These are phyloP conservation scores for Perca flavescens DNA, from an alignment of 2,113 vertebrate genomes.

Conservation along the genomic window DNA sequence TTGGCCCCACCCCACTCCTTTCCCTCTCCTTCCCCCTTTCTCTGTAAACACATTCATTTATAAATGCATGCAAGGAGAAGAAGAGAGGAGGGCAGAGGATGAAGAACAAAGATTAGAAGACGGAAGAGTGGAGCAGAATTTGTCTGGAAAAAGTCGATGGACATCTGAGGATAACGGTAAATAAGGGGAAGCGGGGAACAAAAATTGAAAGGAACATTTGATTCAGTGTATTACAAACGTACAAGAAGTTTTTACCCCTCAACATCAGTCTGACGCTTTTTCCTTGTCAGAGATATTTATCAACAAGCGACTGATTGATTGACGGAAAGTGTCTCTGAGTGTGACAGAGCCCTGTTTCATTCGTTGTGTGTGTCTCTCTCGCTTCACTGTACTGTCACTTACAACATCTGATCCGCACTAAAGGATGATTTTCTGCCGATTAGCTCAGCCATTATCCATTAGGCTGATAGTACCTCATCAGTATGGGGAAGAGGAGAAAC, in stretches of 20 bases:
- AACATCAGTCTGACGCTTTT: conserved; percentile 1
- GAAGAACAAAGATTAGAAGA: conserved; percentile 37
- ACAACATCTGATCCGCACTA: conserved; percentile 68
- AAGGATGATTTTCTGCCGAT: conserved; percentile 63
- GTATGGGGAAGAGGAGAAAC: conserved; percentile 29
- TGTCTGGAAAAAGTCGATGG: conserved; percentile 27
- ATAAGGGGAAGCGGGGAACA: background rate
- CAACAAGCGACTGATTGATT: conserved; percentile 41
- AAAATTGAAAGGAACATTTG: background rate
- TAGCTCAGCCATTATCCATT: conserved; percentile 57
- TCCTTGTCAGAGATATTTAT: conserved; percentile 37
- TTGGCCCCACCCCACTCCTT: background rate
- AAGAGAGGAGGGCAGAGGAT: conserved; percentile 20
- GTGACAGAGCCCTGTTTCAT: conserved; percentile 38
- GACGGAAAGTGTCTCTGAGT: conserved; percentile 40
- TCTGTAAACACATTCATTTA: conserved; percentile 65
- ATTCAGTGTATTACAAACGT: background rate
- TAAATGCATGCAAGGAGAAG: conserved; percentile 45
- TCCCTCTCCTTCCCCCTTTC: conserved; percentile 5
- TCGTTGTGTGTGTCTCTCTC: conserved; percentile 17
- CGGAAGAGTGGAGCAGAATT: conserved; percentile 6
- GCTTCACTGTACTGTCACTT: conserved; percentile 44
- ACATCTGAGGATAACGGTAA: conserved; percentile 7
- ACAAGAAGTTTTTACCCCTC: background rate
- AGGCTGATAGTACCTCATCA: conserved; percentile 53